phyloP scores from a whole-genome alignment of 2,113 vertebrate genomes.

The Gorsachius goisagi region DNA sequence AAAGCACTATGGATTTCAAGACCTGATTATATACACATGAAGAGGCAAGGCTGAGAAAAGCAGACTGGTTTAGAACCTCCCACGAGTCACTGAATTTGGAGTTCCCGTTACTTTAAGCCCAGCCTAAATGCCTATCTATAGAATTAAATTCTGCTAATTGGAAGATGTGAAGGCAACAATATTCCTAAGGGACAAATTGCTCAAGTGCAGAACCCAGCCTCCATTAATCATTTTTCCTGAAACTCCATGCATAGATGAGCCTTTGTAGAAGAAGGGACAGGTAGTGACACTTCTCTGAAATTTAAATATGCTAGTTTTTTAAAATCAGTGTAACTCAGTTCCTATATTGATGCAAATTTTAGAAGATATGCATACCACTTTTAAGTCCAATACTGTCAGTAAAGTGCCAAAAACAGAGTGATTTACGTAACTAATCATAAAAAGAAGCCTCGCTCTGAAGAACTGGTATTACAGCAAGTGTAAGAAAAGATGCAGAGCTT shows the following conservation, averaged over 20 bases:
- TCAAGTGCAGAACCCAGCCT: neutral
- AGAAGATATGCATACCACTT: neutral
- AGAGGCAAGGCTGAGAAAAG: conserved; percentile 34
- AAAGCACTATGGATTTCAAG: neutral
- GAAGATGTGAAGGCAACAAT: neutral
- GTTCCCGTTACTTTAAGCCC: conserved; percentile 37
- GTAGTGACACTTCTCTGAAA: neutral
- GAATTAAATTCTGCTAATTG: conserved; percentile 24
- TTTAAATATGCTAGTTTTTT: neutral
- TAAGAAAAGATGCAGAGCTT: neutral
- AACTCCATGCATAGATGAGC: neutral
- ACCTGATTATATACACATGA: neutral
- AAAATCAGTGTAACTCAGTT: neutral
- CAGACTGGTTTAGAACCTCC: conserved; percentile 40
- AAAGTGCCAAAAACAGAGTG: neutral
- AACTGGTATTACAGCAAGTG: neutral
- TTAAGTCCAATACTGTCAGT: neutral
- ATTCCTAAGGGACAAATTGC: neutral
- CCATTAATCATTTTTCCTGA: neutral
- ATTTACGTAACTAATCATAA: neutral
- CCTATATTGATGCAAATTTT: neutral
- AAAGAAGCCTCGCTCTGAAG: neutral
- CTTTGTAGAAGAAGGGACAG: neutral
- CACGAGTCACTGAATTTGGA: conserved; percentile 46
- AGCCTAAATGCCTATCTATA: conserved; percentile 22